A percentile compares a stretch with the other conserved stretches of the same genome.
Evolutionary conservation across 53 echinoderm and acorn worm species (phyloP).

Genomic region (Stichopus horrens): DNA sequence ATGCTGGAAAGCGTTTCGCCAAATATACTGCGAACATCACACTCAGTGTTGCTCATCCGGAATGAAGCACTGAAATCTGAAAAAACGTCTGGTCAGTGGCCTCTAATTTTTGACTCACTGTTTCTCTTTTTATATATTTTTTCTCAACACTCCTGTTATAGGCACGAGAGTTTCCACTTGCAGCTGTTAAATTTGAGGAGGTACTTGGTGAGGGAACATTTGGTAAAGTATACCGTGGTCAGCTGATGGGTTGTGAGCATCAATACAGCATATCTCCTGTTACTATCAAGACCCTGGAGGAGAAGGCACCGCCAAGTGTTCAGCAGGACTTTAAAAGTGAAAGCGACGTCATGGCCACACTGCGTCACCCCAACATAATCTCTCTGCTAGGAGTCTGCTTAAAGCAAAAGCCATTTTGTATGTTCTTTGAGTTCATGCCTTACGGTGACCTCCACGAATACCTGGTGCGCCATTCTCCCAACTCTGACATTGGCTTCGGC

Average conservation of each 20-base stretch:
- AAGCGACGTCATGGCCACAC: conserved; percentile 86
- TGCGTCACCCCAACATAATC: conserved; percentile 90
- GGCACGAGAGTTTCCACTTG: conserved; percentile 84
- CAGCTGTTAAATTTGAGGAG: conserved; percentile 91
- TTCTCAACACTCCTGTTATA: conserved; percentile 41
- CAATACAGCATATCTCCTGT: conserved; percentile 84
- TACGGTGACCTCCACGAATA: conserved; percentile 98
- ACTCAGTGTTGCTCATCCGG: too few species aligned
- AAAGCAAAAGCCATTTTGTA: conserved; percentile 79
- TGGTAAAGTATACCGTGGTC: conserved; percentile 88
- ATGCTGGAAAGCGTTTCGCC: not conserved
- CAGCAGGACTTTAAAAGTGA: conserved; percentile 89
- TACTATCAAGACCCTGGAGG: conserved; percentile 84
- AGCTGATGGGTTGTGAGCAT: conserved; percentile 85
- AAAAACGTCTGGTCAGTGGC: too few species aligned
- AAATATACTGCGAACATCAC: too few species aligned
- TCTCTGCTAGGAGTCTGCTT: conserved; percentile 82
- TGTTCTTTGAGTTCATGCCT: conserved; percentile 94
- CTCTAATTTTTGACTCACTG: not conserved
- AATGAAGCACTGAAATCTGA: too few species aligned
- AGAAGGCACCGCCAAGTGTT: conserved; percentile 70
- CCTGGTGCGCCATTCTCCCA: conserved; percentile 90
- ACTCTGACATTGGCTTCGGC: conserved; percentile 95
- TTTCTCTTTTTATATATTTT: conserved; percentile 16
- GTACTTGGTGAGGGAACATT: conserved; percentile 95